These are phyloP conservation scores for Ophion obscuratus DNA, from an alignment of 2,888 invertebrate genomes.

Conservation along the genomic window DNA sequence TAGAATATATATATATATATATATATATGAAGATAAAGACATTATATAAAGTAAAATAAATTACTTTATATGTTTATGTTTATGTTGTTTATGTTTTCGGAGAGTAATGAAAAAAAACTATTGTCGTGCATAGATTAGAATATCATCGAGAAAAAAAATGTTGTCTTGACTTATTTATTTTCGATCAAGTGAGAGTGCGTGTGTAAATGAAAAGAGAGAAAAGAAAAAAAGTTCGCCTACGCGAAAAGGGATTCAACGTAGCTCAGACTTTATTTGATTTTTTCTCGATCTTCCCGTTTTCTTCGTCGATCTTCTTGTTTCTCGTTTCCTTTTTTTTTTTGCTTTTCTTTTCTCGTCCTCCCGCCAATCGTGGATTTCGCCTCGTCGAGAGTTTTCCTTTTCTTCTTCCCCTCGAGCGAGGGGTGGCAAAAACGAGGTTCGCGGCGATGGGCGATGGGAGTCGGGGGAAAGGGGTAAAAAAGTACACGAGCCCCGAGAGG, in stretches of 20 bases:
- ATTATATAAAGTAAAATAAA: too few species aligned
- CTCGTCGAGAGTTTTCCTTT: slow-evolving; percentile 12
- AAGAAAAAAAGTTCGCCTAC: background rate
- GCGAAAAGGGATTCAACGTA: slow-evolving; percentile 9
- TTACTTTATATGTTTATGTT: too few species aligned
- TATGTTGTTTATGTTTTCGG: background rate
- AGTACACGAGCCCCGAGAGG: background rate
- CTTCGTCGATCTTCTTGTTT: slow-evolving; percentile 20
- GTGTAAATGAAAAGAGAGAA: background rate
- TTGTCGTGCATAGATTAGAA: background rate
- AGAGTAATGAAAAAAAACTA: background rate
- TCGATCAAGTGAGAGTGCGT: background rate
- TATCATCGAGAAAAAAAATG: background rate
- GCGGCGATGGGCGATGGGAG: background rate
- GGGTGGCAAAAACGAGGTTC: background rate
- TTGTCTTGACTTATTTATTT: background rate
- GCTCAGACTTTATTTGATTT: slow-evolving; percentile 30
- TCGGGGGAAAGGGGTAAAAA: background rate
- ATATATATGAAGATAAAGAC: too few species aligned
- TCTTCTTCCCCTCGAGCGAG: slow-evolving; percentile 8
- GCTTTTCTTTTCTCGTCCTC: background rate
- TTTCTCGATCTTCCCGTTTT: slow-evolving; percentile 17
- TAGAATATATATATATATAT: too few species aligned
- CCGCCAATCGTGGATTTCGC: slow-evolving; percentile 21
- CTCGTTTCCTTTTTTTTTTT: background rate